phyloP scores from a whole-genome alignment of 2,888 invertebrate genomes.

The Lathronympha strigana region DNA sequence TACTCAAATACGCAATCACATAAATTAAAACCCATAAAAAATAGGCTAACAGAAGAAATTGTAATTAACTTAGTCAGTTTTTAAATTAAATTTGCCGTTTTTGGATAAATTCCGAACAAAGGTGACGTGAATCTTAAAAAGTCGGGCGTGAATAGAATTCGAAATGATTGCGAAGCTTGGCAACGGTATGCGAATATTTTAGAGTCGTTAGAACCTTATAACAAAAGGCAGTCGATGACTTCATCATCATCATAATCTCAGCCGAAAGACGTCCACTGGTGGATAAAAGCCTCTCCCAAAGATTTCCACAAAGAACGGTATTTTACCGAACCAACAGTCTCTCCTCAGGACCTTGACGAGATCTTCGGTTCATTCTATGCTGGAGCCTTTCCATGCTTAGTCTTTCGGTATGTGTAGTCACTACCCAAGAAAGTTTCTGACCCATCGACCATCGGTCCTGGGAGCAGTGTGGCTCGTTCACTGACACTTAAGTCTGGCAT shows the following conservation, averaged over 20 bases:
- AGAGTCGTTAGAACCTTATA: not conserved
- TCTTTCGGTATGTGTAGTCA: too few species aligned
- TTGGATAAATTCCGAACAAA: conserved; percentile 10
- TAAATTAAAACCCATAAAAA: not conserved
- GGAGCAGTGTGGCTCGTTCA: too few species aligned
- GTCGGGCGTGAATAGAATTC: conserved; percentile 31
- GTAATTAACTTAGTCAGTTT: conserved; percentile 34
- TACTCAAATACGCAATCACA: not conserved
- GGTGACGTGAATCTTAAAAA: conserved; percentile 35
- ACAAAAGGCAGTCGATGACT: not conserved
- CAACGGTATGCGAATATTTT: not conserved
- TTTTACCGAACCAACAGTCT: too few species aligned
- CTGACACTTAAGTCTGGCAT: too few species aligned
- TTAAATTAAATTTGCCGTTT: conserved; percentile 30
- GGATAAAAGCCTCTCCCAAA: too few species aligned
- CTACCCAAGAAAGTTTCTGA: too few species aligned
- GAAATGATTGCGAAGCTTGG: conserved; percentile 9
- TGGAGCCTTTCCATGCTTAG: too few species aligned
- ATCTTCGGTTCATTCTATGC: too few species aligned
- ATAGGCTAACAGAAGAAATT: conserved; percentile 10
- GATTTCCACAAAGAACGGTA: too few species aligned
- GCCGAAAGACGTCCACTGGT: too few species aligned
- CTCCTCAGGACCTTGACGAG: too few species aligned
- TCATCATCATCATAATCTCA: not conserved
- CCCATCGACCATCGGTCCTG: too few species aligned